Evolutionary conservation across 92 coral and sea anemone species (phyloP).

Genomic region (Paramuricea clavata): DNA sequence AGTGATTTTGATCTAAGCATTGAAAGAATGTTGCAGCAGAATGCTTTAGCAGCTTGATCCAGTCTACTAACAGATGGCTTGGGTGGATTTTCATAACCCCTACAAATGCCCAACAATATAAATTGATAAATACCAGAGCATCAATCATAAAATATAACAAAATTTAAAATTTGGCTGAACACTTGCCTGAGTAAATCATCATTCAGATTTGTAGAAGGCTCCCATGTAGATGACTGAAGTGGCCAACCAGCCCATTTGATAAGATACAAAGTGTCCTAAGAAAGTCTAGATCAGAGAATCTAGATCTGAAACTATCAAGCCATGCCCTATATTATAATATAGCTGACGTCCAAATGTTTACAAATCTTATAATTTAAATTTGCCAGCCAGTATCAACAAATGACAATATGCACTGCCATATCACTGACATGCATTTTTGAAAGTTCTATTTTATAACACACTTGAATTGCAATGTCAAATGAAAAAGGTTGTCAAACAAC

Average conservation of each 20-base stretch:
- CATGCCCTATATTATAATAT: too few species aligned
- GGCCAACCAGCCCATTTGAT: constrained; percentile 16
- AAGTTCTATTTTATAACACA: too few species aligned
- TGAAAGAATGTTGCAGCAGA: constrained; percentile 55
- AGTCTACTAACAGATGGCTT: constrained; percentile 51
- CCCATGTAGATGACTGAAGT: background rate
- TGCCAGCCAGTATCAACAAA: too few species aligned
- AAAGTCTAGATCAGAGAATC: background rate
- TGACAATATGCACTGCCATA: too few species aligned
- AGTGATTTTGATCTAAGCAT: constrained; percentile 50
- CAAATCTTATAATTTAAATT: too few species aligned
- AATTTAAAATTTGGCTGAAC: background rate
- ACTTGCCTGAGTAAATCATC: background rate
- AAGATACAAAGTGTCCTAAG: background rate
- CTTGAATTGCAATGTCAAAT: too few species aligned
- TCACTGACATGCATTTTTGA: too few species aligned
- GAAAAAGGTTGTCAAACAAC: too few species aligned
- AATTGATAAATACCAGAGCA: background rate
- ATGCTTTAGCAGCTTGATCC: constrained; percentile 63
- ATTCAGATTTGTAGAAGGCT: background rate
- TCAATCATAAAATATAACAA: background rate
- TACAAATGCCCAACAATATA: constrained; percentile 3
- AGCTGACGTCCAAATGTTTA: too few species aligned
- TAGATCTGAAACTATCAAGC: background rate
- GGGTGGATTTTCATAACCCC: constrained; percentile 67